Evolutionary conservation across 2,888 invertebrate genomes (phyloP).

Genomic region (Deilephila porcellus): DNA sequence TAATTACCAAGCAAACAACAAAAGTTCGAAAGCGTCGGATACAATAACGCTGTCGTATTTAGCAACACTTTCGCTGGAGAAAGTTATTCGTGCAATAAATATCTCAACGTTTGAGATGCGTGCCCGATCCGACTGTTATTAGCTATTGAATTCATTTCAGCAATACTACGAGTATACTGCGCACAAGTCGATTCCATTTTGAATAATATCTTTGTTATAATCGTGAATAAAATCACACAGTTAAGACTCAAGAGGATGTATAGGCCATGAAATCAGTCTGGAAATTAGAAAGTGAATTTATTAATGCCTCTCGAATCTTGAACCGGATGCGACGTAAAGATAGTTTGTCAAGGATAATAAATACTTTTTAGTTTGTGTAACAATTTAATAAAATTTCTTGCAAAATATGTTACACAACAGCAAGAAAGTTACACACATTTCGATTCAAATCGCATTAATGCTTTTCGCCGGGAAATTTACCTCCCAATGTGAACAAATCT

Average conservation of each 20-base stretch:
- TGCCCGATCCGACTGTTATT: constrained; percentile 26
- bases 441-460: background rate
- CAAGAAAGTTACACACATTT: background rate
- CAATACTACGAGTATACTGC: too few relatives aligned
- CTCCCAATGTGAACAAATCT: background rate
- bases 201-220: background rate
- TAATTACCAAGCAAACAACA: constrained; percentile 57
- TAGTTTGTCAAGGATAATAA: constrained; percentile 21
- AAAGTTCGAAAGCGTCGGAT: constrained; percentile 74
- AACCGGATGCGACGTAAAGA: constrained; percentile 29
- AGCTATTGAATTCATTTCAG: too few relatives aligned
- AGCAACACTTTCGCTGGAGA: constrained; percentile 81
- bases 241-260: constrained; percentile 1
- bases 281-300: constrained; percentile 40
- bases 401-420: background rate
- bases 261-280: constrained; percentile 37
- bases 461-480: background rate
- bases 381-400: background rate
- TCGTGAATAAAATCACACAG: too few relatives aligned
- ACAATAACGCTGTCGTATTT: constrained; percentile 67
- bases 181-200: background rate
- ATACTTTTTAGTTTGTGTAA: background rate
- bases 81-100: constrained; percentile 79
- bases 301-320: constrained; percentile 38
- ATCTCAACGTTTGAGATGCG: constrained; percentile 68